These are phyloP conservation scores for Orius insidiosus DNA, from an alignment of 1,140 invertebrate species.

Conservation along the genomic window DNA sequence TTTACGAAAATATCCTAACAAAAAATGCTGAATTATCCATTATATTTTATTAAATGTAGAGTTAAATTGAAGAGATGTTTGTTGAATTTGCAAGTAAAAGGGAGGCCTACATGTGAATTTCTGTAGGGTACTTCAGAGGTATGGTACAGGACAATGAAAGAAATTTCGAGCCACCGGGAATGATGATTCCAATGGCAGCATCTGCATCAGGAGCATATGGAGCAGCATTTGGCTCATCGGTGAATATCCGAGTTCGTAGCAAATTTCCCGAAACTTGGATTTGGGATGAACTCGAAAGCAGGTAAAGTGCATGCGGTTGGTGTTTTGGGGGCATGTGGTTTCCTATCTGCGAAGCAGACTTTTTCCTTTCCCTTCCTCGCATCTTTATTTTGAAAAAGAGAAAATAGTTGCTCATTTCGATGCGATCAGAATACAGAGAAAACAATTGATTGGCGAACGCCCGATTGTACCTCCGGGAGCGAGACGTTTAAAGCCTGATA, in stretches of 20 bases:
- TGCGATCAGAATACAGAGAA: neutral
- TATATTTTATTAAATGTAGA: too few relatives aligned
- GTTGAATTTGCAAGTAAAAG: too few relatives aligned
- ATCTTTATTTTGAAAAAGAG: neutral
- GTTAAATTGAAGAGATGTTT: too few relatives aligned
- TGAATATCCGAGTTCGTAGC: conserved; percentile 32
- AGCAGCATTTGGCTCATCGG: conserved; percentile 23
- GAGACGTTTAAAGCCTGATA: conserved; percentile 36
- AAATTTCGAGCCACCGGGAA: too few relatives aligned
- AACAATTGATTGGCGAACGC: neutral
- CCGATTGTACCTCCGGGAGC: conserved; percentile 30
- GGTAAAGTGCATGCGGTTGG: conserved; percentile 28
- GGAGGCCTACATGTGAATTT: conserved; percentile 2
- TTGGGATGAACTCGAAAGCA: conserved; percentile 37
- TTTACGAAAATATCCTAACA: too few relatives aligned
- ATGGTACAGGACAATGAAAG: conserved; percentile 21
- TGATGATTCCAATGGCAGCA: conserved; percentile 1
- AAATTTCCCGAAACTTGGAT: conserved; percentile 48
- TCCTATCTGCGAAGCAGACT: neutral
- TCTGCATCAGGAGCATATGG: neutral
- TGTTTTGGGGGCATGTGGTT: neutral
- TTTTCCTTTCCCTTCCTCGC: neutral
- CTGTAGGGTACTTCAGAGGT: conserved; percentile 35
- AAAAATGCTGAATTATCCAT: too few relatives aligned
- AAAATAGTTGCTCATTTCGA: neutral